Evolutionary conservation across 2,797 vertebrate genomes (phyloP).

Genomic region (Pteronotus mesoamericanus): DNA sequence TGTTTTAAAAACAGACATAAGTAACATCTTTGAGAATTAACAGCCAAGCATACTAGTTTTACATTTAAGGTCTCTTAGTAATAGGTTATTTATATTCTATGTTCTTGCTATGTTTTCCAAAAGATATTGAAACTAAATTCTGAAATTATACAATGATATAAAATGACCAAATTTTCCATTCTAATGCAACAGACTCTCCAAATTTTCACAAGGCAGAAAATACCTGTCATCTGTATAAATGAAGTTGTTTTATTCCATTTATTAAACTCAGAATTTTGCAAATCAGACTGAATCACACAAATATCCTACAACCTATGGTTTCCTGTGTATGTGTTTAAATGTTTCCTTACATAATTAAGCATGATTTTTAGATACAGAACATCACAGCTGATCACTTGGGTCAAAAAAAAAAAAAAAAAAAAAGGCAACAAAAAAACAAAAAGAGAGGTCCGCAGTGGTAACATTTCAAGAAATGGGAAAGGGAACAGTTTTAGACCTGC

Average conservation of each 20-base stretch:
- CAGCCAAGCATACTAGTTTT: conserved; percentile 81
- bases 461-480: conserved; percentile 57
- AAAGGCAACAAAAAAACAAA: too few species aligned
- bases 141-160: conserved; percentile 75
- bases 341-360: conserved; percentile 16
- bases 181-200: conserved; percentile 28
- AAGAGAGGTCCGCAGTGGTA: conserved; percentile 33
- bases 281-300: conserved; percentile 5
- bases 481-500: conserved; percentile 22
- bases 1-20: conserved; percentile 79
- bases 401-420: too few species aligned
- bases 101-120: conserved; percentile 68
- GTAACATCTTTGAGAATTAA: conserved; percentile 79
- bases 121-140: conserved; percentile 69
- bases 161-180: conserved; percentile 58
- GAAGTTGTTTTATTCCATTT: not conserved
- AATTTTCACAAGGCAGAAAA: conserved; percentile 37
- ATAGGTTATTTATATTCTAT: conserved; percentile 75
- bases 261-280: not conserved
- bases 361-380: conserved; percentile 23
- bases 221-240: not conserved
- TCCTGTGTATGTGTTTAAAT: not conserved
- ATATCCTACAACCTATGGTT: not conserved
- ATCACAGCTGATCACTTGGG: not conserved
- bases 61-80: conserved; percentile 74